Evolutionary conservation across 2,888 invertebrate genomes (phyloP).

Genomic region (Pyrrhosoma nymphula): DNA sequence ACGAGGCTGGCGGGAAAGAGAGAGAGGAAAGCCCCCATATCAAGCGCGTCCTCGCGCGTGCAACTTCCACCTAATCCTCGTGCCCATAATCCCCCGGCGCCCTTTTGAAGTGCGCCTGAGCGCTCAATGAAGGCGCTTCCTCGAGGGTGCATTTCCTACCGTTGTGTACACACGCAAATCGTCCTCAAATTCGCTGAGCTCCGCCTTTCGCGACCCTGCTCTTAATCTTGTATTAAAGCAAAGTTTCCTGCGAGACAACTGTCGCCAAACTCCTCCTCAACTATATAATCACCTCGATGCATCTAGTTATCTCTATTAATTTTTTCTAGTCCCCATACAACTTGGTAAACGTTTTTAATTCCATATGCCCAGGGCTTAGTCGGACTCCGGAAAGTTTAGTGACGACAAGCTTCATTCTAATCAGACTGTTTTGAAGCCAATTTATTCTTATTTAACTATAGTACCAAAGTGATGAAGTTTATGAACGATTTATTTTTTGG

Average conservation of each 20-base stretch:
- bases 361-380: not conserved
- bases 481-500: too few relatives aligned
- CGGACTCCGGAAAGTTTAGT: not conserved
- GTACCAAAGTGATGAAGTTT: too few relatives aligned
- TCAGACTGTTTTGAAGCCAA: not conserved
- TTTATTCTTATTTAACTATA: too few relatives aligned
- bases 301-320: not conserved
- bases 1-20: not conserved
- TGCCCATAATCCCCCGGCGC: not conserved
- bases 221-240: constrained; percentile 39
- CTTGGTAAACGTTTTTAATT: not conserved
- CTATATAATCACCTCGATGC: constrained; percentile 11
- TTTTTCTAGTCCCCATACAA: not conserved
- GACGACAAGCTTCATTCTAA: not conserved
- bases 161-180: constrained; percentile 31
- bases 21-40: not conserved
- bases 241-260: not conserved
- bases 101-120: constrained; percentile 35
- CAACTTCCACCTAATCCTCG: constrained; percentile 31
- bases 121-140: constrained; percentile 26
- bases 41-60: not conserved
- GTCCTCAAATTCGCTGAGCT: constrained; percentile 31
- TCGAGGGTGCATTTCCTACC: constrained; percentile 18
- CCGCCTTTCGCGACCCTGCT: not conserved
- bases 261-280: not conserved